Conservation (phyloP, 2,888 invertebrate genomes). For the Drosophila suboccidentalis region DNA sequence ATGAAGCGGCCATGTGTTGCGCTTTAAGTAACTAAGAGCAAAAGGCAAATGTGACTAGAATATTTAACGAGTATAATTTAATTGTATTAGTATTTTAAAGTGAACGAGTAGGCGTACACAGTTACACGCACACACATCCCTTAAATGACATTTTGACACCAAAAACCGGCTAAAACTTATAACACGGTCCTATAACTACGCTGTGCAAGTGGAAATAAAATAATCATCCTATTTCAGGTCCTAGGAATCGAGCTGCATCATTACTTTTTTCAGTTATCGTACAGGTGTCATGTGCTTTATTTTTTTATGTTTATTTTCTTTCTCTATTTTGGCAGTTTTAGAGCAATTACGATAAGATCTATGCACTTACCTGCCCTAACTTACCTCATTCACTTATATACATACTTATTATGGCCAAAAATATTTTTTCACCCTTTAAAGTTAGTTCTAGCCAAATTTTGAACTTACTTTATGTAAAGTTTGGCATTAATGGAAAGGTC, state of each 20-base stretch:
- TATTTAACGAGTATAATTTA: conserved; percentile 37
- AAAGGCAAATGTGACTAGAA: conserved; percentile 45
- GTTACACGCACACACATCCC: conserved; percentile 8
- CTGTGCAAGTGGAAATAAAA: background rate
- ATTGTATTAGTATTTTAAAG: conserved; percentile 45
- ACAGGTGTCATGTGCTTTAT: too few relatives aligned
- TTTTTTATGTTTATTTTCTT: background rate
- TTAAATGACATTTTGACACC: conserved; percentile 31
- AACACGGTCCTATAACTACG: conserved; percentile 14
- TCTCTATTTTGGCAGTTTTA: background rate
- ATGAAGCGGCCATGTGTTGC: background rate
- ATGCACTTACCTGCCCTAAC: too few relatives aligned
- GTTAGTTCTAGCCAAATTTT: too few relatives aligned
- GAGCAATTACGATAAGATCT: too few relatives aligned
- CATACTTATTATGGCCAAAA: too few relatives aligned
- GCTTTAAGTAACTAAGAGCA: conserved; percentile 24
- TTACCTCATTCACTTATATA: too few relatives aligned
- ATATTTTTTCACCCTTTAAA: too few relatives aligned
- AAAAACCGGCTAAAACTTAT: conserved; percentile 37
- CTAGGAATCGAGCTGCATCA: background rate
- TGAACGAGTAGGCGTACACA: conserved; percentile 27
- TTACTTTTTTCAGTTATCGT: background rate
- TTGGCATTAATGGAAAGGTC: too few relatives aligned
- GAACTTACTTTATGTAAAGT: too few relatives aligned
- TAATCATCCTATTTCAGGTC: background rate